A percentile compares a stretch with the other conserved stretches of the same genome.
Conservation (phyloP, 2,797 vertebrate genomes). For the Pempheris klunzingeri region DNA sequence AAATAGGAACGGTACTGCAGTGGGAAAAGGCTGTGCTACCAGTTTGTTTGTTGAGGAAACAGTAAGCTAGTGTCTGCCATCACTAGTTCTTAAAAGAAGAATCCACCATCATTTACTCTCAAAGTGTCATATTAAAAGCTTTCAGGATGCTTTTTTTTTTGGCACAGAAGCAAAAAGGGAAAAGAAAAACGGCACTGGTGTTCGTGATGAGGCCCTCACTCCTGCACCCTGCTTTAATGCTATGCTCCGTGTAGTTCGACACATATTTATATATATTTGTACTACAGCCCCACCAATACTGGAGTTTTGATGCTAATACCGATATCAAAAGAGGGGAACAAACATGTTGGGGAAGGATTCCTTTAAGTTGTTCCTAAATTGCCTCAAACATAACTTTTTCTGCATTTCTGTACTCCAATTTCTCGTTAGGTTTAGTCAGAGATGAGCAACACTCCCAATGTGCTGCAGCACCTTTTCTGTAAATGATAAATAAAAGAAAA, state of each 20-base stretch:
- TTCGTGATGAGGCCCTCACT: slow-evolving; percentile 5
- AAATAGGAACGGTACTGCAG: slow-evolving; percentile 29
- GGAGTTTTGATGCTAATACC: neutral
- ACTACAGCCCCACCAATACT: neutral
- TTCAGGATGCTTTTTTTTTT: slow-evolving; percentile 22
- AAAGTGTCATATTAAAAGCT: slow-evolving; percentile 2
- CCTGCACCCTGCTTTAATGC: neutral
- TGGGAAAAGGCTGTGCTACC: neutral
- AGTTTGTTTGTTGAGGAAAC: slow-evolving; percentile 24
- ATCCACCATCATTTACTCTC: slow-evolving; percentile 9
- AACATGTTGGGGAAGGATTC: neutral
- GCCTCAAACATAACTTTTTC: neutral
- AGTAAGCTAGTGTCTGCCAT: slow-evolving; percentile 22
- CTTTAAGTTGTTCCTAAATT: neutral
- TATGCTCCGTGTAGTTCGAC: no score
- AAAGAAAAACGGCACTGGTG: slow-evolving; percentile 3
- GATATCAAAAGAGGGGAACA: neutral
- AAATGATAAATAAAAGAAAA: no score
- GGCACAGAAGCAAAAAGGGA: neutral
- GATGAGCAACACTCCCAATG: neutral
- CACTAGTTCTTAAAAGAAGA: neutral
- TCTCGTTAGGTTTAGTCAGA: neutral
- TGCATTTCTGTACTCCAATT: neutral
- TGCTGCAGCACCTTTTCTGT: neutral
- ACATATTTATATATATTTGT: neutral